These are phyloP conservation scores for Nymphalis urticae DNA, from an alignment of 2,888 invertebrate species.

Conservation along the genomic window DNA sequence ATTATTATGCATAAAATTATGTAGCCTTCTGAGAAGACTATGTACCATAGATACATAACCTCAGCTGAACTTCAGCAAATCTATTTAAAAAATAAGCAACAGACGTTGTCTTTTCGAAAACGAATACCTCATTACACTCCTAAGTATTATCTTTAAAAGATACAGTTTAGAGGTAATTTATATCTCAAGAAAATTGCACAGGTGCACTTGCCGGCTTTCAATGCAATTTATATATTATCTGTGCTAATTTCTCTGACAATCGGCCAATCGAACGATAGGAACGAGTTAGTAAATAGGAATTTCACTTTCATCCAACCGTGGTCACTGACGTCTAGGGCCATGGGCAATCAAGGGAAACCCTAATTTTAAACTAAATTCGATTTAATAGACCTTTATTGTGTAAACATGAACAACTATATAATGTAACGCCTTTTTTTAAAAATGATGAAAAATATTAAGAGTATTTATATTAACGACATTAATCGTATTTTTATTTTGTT, in stretches of 20 bases:
- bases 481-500: no score
- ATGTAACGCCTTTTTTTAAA: neutral
- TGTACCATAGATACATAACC: no score
- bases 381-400: neutral
- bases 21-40: no score
- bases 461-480: no score
- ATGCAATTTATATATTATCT: constrained; percentile 33
- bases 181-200: constrained; percentile 11
- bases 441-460: no score
- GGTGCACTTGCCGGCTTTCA: constrained; percentile 18
- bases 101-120: no score
- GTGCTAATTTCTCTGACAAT: constrained; percentile 55
- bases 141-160: neutral
- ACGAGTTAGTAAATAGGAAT: constrained; percentile 48
- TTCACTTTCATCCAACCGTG: constrained; percentile 71
- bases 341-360: constrained; percentile 42
- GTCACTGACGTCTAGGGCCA: constrained; percentile 57
- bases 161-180: constrained; percentile 16
- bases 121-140: neutral
- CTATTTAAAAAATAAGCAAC: no score
- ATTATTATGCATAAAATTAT: no score
- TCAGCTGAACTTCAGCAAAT: no score
- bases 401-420: neutral
- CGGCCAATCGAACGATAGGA: constrained; percentile 51
- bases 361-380: constrained; percentile 3